Evolutionary conservation across 2,797 vertebrate species (phyloP), one percentile per base, ranked within the genome.

Genomic region (Sphenodon punctatus): DNA sequence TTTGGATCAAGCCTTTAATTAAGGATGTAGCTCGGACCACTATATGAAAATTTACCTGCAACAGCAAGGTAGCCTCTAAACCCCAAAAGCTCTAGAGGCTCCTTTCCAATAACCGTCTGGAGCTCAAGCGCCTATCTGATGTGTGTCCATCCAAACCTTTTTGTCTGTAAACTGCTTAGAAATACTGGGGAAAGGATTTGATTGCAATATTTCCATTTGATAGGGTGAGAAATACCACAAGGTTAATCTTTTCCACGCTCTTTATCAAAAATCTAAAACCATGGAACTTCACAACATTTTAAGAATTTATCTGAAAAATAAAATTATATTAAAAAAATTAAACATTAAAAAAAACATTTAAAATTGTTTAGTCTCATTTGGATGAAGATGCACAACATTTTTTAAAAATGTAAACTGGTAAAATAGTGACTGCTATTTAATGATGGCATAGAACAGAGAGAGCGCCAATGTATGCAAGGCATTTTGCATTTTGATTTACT

Each of bases 201-300:
- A 72, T 78, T 17, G 9, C 55, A 60, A 65, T 4, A 51, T 61
- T 61, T 58, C 25, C 43, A 46, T 32, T 58, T 60, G 48, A 39
- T 5, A 16, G 53, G 75, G 39, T 65, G 61, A 43, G 30, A 64
- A 77, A 60, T 56, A 22, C 3, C n/a, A 3, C 36, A 68, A 48
- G 3, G 58, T 17, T 0, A 0, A 5, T 17, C 7, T 2, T 43
- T 69, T 60, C 25, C 3, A 0, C 55, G 20, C 10, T 46, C 53
- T 13, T 49, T 49, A 11, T 49, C 30, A 73, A 51, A 67, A n/a
- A n/a, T n/a, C n/a, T n/a, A n/a, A n/a, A n/a, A n/a, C n/a, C n/a
- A n/a, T n/a, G 36, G 12, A 34, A 17, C 55, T 73, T 41, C 34
- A 22, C 53, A 58, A 67, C 80, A 83, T 34, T 19, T 4, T 1